Conservation (phyloP, 1,140 invertebrate species). For the Cylas formicarius region DNA sequence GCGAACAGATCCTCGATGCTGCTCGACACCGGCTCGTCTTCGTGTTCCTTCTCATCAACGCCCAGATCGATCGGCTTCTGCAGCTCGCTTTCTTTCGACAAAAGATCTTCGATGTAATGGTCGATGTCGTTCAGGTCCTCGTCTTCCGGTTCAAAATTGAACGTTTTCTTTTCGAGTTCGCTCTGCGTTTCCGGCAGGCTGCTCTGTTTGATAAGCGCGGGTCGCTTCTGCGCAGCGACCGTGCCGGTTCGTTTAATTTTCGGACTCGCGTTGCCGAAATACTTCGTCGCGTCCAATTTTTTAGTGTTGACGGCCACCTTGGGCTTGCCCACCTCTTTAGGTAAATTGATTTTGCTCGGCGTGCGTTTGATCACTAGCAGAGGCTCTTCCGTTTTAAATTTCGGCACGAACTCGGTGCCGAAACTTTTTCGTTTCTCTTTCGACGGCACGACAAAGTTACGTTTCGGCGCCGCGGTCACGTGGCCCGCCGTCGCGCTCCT, state of each 20-base stretch:
- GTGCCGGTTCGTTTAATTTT: constrained; percentile 25
- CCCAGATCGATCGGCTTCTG: constrained; percentile 34
- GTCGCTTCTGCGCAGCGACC: constrained; percentile 10
- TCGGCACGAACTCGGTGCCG: constrained; percentile 31
- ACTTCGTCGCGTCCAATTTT: constrained; percentile 35
- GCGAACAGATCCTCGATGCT: constrained; percentile 41
- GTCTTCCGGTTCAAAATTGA: constrained; percentile 40
- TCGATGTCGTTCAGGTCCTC: constrained; percentile 35
- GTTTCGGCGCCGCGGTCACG: constrained; percentile 9
- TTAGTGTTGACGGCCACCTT: constrained; percentile 34
- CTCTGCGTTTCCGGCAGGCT: constrained; percentile 27
- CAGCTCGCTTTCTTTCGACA: constrained; percentile 38
- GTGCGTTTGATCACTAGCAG: constrained; percentile 40
- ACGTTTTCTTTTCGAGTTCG: constrained; percentile 24
- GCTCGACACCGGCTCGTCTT: constrained; percentile 28
- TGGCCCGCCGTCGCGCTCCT: constrained; percentile 29
- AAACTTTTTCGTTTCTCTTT: constrained; percentile 32
- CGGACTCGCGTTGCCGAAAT: constrained; percentile 33
- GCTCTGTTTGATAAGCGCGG: constrained; percentile 24
- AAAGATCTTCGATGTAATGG: constrained; percentile 38
- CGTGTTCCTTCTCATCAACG: constrained; percentile 8
- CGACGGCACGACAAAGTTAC: constrained; percentile 35
- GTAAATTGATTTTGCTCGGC: constrained; percentile 39
- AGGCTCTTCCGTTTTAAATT: constrained; percentile 34
- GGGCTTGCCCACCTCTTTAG: constrained; percentile 38